phyloP scores from a whole-genome alignment of 2,113 vertebrate genomes.

The Illadopsis cleaveri region DNA sequence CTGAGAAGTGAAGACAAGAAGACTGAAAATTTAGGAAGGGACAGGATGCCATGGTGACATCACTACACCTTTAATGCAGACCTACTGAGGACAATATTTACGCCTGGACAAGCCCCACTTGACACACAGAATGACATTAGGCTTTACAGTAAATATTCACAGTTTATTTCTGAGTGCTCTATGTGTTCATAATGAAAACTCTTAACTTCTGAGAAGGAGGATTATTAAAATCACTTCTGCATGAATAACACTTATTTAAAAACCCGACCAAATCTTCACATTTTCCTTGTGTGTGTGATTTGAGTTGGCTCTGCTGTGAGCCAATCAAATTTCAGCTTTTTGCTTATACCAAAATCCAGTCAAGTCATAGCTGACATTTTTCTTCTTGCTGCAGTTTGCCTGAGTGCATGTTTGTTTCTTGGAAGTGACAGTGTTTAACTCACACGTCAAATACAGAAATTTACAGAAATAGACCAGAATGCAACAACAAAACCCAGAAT shows the following conservation, averaged over 20 bases:
- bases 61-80: neutral
- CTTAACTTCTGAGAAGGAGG: neutral
- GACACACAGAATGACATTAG: neutral
- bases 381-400: neutral
- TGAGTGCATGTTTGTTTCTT: neutral
- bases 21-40: rapidly evolving
- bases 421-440: neutral
- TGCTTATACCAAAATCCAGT: conserved; percentile 3
- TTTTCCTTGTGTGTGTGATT: neutral
- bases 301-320: neutral
- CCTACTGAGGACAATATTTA: neutral
- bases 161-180: neutral
- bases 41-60: neutral
- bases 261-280: neutral
- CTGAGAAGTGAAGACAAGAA: neutral
- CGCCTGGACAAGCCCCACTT: neutral
- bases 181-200: neutral
- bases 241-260: neutral
- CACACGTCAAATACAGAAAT: neutral
- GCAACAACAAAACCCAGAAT: neutral
- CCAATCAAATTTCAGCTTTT: neutral
- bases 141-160: neutral
- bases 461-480: neutral
- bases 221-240: neutral
- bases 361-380: neutral